Evolutionary conservation across 2,888 invertebrate genomes (phyloP).

Genomic region (Podabrus alpinus): DNA sequence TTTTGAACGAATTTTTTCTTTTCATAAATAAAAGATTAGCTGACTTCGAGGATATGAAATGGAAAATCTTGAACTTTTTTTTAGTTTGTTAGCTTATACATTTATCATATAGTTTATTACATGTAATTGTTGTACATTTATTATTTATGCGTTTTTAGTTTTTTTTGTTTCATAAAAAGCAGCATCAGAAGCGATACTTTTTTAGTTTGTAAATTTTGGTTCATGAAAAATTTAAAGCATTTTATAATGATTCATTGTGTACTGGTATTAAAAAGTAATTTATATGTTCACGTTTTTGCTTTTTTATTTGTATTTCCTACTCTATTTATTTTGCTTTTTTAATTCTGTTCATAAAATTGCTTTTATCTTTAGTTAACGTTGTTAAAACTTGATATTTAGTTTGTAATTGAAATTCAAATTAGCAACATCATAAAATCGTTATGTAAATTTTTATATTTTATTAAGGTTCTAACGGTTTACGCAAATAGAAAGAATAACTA

Average conservation of each 20-base stretch:
- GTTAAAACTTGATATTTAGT: slow-evolving; percentile 19
- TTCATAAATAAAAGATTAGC: not conserved
- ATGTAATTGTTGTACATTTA: not conserved
- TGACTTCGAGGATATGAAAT: not conserved
- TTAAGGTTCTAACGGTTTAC: slow-evolving; percentile 3
- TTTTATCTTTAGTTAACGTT: slow-evolving; percentile 41
- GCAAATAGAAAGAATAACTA: slow-evolving; percentile 3
- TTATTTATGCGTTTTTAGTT: not conserved
- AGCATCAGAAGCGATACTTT: not conserved
- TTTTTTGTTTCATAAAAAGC: not conserved
- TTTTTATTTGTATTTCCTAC: slow-evolving; percentile 21
- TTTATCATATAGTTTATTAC: not conserved
- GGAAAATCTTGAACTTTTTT: not conserved
- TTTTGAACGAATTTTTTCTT: not conserved
- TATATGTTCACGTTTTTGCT: slow-evolving; percentile 51
- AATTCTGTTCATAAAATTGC: slow-evolving; percentile 22
- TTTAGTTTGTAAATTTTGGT: slow-evolving; percentile 45
- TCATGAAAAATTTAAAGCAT: slow-evolving; percentile 49
- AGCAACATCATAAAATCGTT: not conserved
- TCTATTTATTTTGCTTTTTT: slow-evolving; percentile 43
- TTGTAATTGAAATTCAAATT: slow-evolving; percentile 17
- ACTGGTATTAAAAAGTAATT: slow-evolving; percentile 57
- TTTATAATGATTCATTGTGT: slow-evolving; percentile 54
- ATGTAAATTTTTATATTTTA: slow-evolving; percentile 5
- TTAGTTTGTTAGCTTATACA: not conserved